phyloP scores from a whole-genome alignment of 2,797 vertebrate species.

The Heteromormyrus szaboi region DNA sequence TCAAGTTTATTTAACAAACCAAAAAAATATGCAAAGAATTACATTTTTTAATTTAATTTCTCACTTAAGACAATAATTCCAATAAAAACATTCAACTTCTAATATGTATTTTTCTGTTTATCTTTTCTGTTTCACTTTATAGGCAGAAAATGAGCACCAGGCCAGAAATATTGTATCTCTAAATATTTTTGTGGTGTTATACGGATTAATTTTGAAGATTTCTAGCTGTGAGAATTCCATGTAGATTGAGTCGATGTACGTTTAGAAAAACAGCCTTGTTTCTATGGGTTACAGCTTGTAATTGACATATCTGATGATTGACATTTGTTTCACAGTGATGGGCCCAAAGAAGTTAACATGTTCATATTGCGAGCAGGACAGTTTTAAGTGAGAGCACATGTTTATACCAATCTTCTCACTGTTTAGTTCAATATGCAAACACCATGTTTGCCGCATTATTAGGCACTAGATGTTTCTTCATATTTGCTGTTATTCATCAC shows the following conservation, averaged over 20 bases:
- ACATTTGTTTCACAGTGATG: neutral
- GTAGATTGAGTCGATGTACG: neutral
- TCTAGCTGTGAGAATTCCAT: neutral
- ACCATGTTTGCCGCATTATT: neutral
- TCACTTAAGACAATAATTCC: neutral
- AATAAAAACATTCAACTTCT: neutral
- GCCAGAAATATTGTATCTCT: neutral
- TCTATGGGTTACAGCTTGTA: neutral
- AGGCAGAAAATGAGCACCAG: neutral
- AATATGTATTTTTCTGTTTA: neutral
- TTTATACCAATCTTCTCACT: neutral
- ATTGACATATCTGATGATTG: neutral
- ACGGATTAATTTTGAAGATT: neutral
- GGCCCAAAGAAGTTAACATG: neutral
- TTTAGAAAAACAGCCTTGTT: neutral
- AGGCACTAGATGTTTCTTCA: neutral
- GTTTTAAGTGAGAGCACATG: neutral
- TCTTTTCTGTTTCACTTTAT: neutral
- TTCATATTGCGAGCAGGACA: neutral
- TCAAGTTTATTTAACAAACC: neutral
- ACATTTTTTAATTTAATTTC: neutral
- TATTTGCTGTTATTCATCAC: neutral
- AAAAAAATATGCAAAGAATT: neutral
- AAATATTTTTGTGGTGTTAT: neutral
- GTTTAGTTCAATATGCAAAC: neutral